These are phyloP conservation scores for Amblyteles armatorius DNA, from an alignment of 2,888 invertebrate genomes.

Conservation along the genomic window DNA sequence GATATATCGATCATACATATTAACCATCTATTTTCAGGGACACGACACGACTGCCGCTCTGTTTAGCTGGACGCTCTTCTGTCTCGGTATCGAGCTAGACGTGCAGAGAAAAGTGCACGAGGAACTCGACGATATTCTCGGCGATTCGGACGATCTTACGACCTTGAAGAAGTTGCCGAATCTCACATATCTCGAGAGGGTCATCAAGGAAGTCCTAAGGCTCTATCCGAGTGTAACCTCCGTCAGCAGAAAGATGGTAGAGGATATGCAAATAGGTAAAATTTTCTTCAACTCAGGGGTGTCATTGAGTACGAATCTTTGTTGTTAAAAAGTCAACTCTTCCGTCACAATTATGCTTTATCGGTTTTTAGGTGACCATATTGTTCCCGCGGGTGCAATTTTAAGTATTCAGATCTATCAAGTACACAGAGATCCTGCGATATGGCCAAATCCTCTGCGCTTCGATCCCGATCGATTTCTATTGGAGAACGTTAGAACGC, in stretches of 20 bases:
- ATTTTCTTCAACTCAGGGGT: conserved; percentile 1
- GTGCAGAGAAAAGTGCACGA: conserved; percentile 84
- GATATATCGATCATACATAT: not conserved
- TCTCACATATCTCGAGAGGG: conserved; percentile 79
- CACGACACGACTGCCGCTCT: conserved; percentile 86
- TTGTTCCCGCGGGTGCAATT: not conserved
- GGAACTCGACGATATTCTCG: conserved; percentile 68
- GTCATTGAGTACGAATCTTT: not conserved
- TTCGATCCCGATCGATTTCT: too few species aligned
- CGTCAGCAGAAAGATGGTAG: conserved; percentile 84
- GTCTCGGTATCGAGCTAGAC: conserved; percentile 84
- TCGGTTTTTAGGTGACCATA: not conserved
- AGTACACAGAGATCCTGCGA: too few species aligned
- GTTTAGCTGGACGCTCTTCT: conserved; percentile 85
- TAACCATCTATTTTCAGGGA: conserved; percentile 78
- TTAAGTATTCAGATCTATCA: conserved; percentile 68
- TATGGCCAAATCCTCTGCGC: too few species aligned
- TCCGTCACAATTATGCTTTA: not conserved
- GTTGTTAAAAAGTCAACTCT: not conserved
- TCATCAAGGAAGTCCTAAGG: conserved; percentile 87
- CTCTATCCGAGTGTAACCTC: conserved; percentile 86
- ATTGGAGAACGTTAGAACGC: conserved; percentile 77
- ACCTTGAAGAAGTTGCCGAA: conserved; percentile 84
- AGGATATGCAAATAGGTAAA: conserved; percentile 84
- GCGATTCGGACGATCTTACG: conserved; percentile 67